Evolutionary conservation across 92 coral and sea anemone species (phyloP), one percentile per base, ranked within the genome.

Genomic region (Bergia sp.): DNA sequence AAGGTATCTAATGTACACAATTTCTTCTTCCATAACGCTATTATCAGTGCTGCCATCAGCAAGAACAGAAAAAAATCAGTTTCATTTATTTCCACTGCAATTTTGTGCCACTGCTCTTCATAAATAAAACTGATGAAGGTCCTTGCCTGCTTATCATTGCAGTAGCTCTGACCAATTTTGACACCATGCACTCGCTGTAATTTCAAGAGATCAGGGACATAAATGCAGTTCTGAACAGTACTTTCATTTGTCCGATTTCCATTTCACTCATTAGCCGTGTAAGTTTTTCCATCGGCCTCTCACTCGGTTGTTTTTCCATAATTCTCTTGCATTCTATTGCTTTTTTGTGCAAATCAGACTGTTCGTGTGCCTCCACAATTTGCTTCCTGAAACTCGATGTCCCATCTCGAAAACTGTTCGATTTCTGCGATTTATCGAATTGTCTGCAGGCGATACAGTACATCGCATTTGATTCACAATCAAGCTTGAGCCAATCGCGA

Each of bases 11-110:
- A 87, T 73, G 45, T 87, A 55, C 79, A 87, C 85, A 88, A 79
- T 86, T 86, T 86, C 85, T 67, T 86, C 82, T 58, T 75, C 89
- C 50, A 45, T 73, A 80, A 88, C 76, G 53, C 90, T 88, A 75
- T 39, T 76, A 79, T 79, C 76, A 55, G 85, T 80, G 79, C 38
- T 80, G 75, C 81, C 86, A 88, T 88, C 90, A 38, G 75, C 67
- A 79, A 80, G 39, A 86, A 77, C 89, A 13, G 72, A 86, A 74
- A 75, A 42, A 79, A 79, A 73, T 77, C 53, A 76, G 43, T 86
- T 77, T 76, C 71, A 75, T 73, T 86, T 73, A 87, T 87, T 78
- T 78, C 64, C 38, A 21, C 55, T 13, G 88, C 40, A 58, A 41
- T 71, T n/a, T 50, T 85, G 20, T 69, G 80, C 57, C 79, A 55